Evolutionary conservation across 2,797 vertebrate genomes (phyloP), one percentile per base, ranked within the genome.

Genomic region (Oophaga sylvatica): DNA sequence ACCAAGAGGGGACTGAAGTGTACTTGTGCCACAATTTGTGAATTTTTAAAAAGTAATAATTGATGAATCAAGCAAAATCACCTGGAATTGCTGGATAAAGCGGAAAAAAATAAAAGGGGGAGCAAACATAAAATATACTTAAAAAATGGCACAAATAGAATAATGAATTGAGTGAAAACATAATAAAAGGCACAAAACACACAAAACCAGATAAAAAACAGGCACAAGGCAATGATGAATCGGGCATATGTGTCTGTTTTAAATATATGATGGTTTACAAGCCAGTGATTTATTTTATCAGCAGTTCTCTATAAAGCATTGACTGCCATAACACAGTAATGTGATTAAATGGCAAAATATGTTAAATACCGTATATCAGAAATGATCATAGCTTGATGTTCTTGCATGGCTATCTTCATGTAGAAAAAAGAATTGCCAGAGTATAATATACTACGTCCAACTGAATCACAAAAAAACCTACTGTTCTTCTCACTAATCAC

Each of bases 401-500:
- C 80, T 67, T 62, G 35, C 35, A 70, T 88, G 67, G 35, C 17
- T 56, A 88, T 88, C 63, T 88, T 19, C 83, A 88, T 62, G 56
- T 31, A 84, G 26, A 89, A 60, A 88, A 90, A 1, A 0, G 84
- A 11, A 2, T 90, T 92, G 90, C 90, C 87, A 29, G 80, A 83
- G 20, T 78, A 13, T 0, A 85, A 90, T 67, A 9, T 85, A 16
- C 82, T 86, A 89, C 48, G 85, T 90, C 85, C 80, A 79, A 90
- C 91, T 93, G 90, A 92, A 92, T 91, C 90, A 93, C 90, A 80
- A 90, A 90, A 80, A 90, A 95, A 92, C 81, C 65, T 90, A 92
- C 91, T 93, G 94, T 94, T 95, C 91, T 90, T 92, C 92, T 93
- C 92, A 91, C 94, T 92, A 94, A 91, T 94, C 75, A 88, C 7